phyloP scores from a whole-genome alignment of 2,113 vertebrate genomes.

The Podarcis raffonei region DNA sequence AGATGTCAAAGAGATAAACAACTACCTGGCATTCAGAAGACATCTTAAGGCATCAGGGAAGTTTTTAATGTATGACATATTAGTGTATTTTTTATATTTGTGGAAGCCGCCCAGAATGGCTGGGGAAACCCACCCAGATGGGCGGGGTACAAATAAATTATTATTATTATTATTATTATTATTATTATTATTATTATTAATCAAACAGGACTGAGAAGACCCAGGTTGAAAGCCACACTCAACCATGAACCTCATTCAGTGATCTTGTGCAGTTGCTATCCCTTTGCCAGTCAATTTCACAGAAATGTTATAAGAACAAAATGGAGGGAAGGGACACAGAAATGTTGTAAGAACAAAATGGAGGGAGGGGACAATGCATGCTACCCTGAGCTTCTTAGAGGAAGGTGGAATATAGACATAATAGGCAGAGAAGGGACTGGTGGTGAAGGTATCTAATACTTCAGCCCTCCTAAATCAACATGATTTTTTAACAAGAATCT shows the following conservation, averaged over 20 bases:
- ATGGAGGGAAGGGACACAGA: not conserved
- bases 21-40: too few relatives aligned
- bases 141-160: too few relatives aligned
- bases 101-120: too few relatives aligned
- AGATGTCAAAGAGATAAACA: too few relatives aligned
- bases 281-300: not conserved
- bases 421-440: not conserved
- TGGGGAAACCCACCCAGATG: too few relatives aligned
- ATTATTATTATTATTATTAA: too few relatives aligned
- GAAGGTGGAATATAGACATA: not conserved
- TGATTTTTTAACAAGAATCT: not conserved
- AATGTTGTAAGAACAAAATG: not conserved
- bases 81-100: too few relatives aligned
- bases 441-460: not conserved
- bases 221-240: not conserved
- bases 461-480: not conserved
- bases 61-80: too few relatives aligned
- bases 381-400: not conserved
- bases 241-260: not conserved
- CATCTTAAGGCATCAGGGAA: too few relatives aligned
- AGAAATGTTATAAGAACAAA: not conserved
- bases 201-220: not conserved
- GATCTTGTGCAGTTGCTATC: not conserved
- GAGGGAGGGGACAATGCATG: not conserved
- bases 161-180: too few relatives aligned